These are phyloP conservation scores for Chironomus tentans DNA, from an alignment of 2,888 invertebrate species.

Conservation along the genomic window DNA sequence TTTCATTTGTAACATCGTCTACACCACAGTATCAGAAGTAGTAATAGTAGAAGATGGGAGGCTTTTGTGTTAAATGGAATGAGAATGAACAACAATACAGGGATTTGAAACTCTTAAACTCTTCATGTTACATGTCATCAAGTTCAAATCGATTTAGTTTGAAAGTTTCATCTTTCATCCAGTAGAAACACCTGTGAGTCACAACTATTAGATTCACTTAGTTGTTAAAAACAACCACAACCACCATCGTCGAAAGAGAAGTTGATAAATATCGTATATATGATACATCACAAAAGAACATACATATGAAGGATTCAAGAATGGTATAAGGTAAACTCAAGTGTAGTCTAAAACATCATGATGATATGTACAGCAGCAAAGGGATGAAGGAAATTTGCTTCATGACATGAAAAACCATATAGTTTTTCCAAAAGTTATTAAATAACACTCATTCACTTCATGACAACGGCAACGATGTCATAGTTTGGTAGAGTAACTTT, in stretches of 20 bases:
- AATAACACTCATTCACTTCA: constrained; percentile 19
- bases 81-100: not conserved
- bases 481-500: too few species aligned
- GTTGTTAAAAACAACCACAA: too few species aligned
- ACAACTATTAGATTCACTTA: not conserved
- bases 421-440: constrained; percentile 16
- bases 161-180: not conserved
- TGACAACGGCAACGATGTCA: not conserved
- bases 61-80: not conserved
- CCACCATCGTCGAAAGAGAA: not conserved
- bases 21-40: not conserved
- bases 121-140: not conserved
- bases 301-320: not conserved
- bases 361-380: too few species aligned
- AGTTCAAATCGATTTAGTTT: not conserved
- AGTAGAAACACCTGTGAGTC: not conserved
- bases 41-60: not conserved
- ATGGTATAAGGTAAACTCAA: too few species aligned
- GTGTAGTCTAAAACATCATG: too few species aligned
- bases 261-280: not conserved
- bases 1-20: constrained; percentile 24
- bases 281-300: not conserved
- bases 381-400: not conserved
- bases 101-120: not conserved
- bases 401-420: not conserved